Evolutionary conservation across 2,888 invertebrate species (phyloP), one percentile per base, ranked within the genome.

Genomic region (Watsonalla binaria): DNA sequence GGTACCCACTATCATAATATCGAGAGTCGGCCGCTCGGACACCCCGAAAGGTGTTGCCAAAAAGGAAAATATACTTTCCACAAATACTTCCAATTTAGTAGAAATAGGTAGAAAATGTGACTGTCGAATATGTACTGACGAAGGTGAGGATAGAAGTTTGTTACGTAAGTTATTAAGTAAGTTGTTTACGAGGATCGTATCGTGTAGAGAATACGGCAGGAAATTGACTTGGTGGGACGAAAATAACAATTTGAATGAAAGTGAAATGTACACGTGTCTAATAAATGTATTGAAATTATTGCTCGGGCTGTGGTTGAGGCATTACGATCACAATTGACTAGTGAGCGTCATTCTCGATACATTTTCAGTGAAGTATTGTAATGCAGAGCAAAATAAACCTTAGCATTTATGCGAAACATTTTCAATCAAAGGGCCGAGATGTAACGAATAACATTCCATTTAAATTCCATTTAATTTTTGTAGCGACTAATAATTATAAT

Each of bases 301-400:
- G 72, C 67, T 91, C 59, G 90, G 90, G 55, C 75, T 91, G 58
- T 91, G 90, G 90, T 78, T 91, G 62, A 79, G 91, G 65, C 90
- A 90, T 78, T 76, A 82, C 59, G 88, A 88, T 76, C 90, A 90
- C 68, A 87, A 79, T 67, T 55, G 51, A 54, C 46, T 45, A 55
- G 57, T 62, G 11, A 42, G 11, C 42, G 8, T 42, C 42, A 42
- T 11, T 37, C 37, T 37, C 7, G 4, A 8, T 37, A 37, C 37
- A 37, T 37, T 7, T 37, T 37, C 5, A 37, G 37, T 2, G 7
- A 0, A 37, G 37, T 6, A 37, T 5, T 7, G 11, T 42, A 5
- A 42, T 5, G 42, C 42, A 15, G 15, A 33, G 49, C 14, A 37
- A 49, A 39, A 13, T 6, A 13, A 48, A 37, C 37, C 13, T 9